Conservation (phyloP, 1,140 invertebrate species). For the Calliphora vicina region DNA sequence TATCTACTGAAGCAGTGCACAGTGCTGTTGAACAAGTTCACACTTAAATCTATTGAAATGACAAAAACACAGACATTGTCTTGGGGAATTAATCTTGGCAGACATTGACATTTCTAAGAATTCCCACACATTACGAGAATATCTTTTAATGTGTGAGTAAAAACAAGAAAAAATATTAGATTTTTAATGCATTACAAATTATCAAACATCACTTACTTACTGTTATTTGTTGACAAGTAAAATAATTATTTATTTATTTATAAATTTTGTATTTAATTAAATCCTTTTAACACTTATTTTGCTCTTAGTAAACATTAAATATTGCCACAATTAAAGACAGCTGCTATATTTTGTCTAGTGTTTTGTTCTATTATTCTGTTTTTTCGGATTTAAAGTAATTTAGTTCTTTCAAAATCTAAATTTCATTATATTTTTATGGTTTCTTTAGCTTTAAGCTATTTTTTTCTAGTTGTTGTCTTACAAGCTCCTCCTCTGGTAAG, state of each 20-base stretch:
- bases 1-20: background rate
- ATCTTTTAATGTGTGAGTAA: background rate
- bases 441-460: no score
- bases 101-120: background rate
- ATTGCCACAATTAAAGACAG: no score
- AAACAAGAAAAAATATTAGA: background rate
- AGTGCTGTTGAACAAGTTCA: background rate
- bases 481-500: no score
- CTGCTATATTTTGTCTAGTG: no score
- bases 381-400: no score
- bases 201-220: background rate
- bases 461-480: background rate
- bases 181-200: background rate
- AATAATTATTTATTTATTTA: background rate
- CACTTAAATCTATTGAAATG: background rate
- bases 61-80: background rate
- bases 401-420: no score
- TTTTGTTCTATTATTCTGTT: no score
- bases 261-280: background rate
- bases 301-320: no score
- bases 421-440: no score
- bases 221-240: background rate
- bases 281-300: background rate
- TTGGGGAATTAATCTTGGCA: background rate
- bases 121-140: background rate